These are phyloP conservation scores for Erythrocebus patas DNA, from an alignment of 2,113 vertebrate species.

Conservation along the genomic window DNA sequence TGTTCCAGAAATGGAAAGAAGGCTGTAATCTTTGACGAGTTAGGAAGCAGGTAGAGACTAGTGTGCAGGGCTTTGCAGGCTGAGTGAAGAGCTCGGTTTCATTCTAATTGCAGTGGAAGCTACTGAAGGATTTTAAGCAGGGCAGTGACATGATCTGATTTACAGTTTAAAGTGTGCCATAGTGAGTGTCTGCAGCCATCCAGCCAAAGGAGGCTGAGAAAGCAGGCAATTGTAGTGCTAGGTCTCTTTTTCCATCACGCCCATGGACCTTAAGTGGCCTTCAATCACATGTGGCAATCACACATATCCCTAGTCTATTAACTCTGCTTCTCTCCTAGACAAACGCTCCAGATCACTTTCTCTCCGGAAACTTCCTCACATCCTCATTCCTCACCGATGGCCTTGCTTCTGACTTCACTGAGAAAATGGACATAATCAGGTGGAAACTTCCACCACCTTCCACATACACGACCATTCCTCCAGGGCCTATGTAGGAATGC, in stretches of 20 bases:
- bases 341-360: background rate
- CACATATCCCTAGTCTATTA: background rate
- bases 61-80: background rate
- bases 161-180: background rate
- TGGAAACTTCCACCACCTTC: background rate
- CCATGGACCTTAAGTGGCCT: background rate
- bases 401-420: background rate
- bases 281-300: background rate
- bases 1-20: background rate
- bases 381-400: background rate
- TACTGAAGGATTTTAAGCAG: background rate
- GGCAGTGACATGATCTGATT: background rate
- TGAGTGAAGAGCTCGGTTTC: background rate
- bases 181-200: background rate
- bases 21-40: background rate
- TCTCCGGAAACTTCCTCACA: background rate
- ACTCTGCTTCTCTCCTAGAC: background rate
- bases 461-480: background rate
- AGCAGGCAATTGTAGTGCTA: too few relatives aligned
- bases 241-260: background rate
- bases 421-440: background rate
- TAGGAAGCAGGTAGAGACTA: background rate
- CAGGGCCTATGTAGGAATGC: background rate
- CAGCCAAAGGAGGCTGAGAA: background rate
- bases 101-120: background rate